These are phyloP conservation scores for Xerus inauris DNA, from an alignment of 2,113 vertebrate species.

Conservation along the genomic window DNA sequence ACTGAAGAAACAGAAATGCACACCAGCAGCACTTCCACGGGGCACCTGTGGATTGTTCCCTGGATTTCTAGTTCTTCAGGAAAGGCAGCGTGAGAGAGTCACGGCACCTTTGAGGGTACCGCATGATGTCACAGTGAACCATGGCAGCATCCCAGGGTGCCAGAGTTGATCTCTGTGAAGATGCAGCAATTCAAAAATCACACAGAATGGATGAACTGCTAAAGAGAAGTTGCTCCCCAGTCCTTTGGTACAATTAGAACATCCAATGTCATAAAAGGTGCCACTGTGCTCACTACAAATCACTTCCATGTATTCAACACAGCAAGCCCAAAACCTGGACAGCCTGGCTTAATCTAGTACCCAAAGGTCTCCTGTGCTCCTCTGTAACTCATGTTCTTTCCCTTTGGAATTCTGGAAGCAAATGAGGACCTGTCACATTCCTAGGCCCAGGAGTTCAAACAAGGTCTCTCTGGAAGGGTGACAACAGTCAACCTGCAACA, in stretches of 20 bases:
- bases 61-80: neutral
- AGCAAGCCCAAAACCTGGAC: too few species aligned
- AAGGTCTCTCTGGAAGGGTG: neutral
- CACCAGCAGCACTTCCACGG: neutral
- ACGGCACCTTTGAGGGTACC: accelerated
- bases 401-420: neutral
- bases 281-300: too few species aligned
- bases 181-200: neutral
- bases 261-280: neutral
- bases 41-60: too few species aligned
- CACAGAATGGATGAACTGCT: neutral
- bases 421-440: neutral
- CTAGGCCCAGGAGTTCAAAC: neutral
- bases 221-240: neutral
- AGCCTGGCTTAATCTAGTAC: neutral
- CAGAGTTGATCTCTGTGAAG: neutral
- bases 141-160: accelerated
- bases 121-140: accelerated
- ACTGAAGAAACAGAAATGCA: neutral
- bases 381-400: neutral
- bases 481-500: neutral
- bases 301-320: neutral
- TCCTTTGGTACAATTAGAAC: neutral
- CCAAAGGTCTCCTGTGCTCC: neutral
- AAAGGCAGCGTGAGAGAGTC: neutral